Conservation (phyloP, 2,797 vertebrate species). For the Rhodeus uyekii region DNA sequence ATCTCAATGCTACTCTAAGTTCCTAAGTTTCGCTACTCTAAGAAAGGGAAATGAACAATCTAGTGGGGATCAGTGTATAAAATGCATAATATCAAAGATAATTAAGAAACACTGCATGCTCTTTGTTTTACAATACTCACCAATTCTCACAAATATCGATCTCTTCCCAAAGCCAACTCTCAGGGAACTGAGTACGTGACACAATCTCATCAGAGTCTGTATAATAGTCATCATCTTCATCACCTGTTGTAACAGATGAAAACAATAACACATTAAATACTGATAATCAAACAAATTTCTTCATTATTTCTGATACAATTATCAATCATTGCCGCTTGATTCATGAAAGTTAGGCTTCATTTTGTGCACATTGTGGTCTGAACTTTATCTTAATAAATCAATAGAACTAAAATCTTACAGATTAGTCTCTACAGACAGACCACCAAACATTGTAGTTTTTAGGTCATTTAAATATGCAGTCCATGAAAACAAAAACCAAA, state of each 20-base stretch:
- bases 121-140: constrained; percentile 3
- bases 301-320: background rate
- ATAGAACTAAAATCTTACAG: too few relatives aligned
- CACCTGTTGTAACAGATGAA: constrained; percentile 33
- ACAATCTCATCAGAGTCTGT: constrained; percentile 43
- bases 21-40: too few relatives aligned
- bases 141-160: constrained; percentile 11
- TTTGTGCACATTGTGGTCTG: too few relatives aligned
- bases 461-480: too few relatives aligned
- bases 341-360: background rate
- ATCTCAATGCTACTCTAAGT: too few relatives aligned
- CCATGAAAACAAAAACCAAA: too few relatives aligned
- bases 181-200: constrained; percentile 52
- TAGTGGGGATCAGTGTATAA: background rate
- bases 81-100: background rate
- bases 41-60: background rate
- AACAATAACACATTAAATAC: background rate
- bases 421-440: too few relatives aligned
- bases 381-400: too few relatives aligned
- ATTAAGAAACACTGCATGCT: background rate
- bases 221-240: constrained; percentile 32
- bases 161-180: constrained; percentile 57
- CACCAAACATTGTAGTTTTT: too few relatives aligned
- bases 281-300: background rate
- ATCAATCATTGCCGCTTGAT: background rate